Evolutionary conservation across 2,797 vertebrate genomes (phyloP), one percentile per base, ranked within the genome.

Genomic region (Hylomyscus alleni): DNA sequence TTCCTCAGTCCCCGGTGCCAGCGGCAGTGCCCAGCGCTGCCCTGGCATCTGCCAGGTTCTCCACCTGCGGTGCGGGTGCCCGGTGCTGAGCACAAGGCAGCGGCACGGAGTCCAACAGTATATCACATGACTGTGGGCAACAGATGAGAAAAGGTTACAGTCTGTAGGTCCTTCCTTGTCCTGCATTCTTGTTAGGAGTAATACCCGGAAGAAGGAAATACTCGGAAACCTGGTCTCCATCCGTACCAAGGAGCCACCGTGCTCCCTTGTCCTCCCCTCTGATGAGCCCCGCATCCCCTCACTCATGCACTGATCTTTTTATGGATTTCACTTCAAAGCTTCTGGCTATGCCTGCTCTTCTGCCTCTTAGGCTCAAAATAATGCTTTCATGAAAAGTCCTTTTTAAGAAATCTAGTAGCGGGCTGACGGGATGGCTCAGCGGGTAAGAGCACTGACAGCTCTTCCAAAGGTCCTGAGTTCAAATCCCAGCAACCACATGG

Each of bases 381-480:
- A 13, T 7, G 15, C 40, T 88, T 93, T 29, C 65, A 77, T 31
- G 15, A 94, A 89, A 96, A 91, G 20, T 73, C n/a, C 12, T 34
- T 83, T 87, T 89, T 5, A 47, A 47, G 47, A 77, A 94, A 83
- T 62, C 73, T 31, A 80, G 67, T 47, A 76, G 7, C 17, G 44
- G 44, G 44, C 44, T 44, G 44, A 6, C 3, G 6, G 6, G 44
- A 44, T 44, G 44, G 44, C 44, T 44, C 44, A 44, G 44, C 44
- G 44, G 3, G 44, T 44, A 44, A 44, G 44, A 44, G 44, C 44
- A 44, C 44, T 44, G 44, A 44, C 6, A 3, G 44, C 44, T 44
- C 44, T 44, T 44, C 44, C 44, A 6, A 44, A 44, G 44, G 44
- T 44, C 6, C 44, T 6, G 44, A 44, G n/a, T n/a, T n/a, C n/a